A percentile compares a stretch with the other conserved stretches of the same genome.
These are phyloP conservation scores for Drosophila multiciliata DNA, from an alignment of 2,888 invertebrate species.

Conservation along the genomic window DNA sequence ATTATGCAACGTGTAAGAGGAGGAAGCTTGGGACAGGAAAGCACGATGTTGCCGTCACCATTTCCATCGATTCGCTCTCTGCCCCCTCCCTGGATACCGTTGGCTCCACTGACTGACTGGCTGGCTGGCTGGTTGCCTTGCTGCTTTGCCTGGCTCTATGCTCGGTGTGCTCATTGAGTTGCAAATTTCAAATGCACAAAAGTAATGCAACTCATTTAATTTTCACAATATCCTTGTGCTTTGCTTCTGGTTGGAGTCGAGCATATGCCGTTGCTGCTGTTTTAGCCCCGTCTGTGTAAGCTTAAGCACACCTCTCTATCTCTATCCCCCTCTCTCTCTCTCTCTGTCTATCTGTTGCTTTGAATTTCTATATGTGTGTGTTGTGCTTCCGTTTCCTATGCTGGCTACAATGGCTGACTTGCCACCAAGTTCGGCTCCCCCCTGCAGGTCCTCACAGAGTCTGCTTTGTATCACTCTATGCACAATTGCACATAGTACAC, in stretches of 20 bases:
- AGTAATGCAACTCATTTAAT: slow-evolving; percentile 81
- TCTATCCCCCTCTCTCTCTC: slow-evolving; percentile 13
- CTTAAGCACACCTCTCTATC: slow-evolving; percentile 14
- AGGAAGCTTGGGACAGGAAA: slow-evolving; percentile 63
- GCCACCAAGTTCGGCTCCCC: slow-evolving; percentile 35
- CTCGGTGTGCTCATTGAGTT: slow-evolving; percentile 74
- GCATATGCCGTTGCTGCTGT: slow-evolving; percentile 56
- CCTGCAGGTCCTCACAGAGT: slow-evolving; percentile 17
- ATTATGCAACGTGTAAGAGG: slow-evolving; percentile 69
- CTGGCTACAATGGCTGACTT: slow-evolving; percentile 63
- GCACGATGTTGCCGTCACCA: slow-evolving; percentile 52
- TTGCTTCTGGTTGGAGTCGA: slow-evolving; percentile 56
- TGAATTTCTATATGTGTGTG: slow-evolving; percentile 25
- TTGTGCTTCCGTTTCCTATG: slow-evolving; percentile 70
- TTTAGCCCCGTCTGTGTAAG: slow-evolving; percentile 11
- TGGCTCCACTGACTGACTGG: slow-evolving; percentile 4
- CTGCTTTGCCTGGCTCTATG: slow-evolving; percentile 13
- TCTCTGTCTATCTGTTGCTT: slow-evolving; percentile 23
- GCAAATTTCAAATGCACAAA: slow-evolving; percentile 80
- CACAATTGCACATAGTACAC: slow-evolving; percentile 73
- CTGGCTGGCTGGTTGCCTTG: background rate
- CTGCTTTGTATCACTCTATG: slow-evolving; percentile 72
- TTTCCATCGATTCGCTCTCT: slow-evolving; percentile 23
- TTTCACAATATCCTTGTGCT: slow-evolving; percentile 80
- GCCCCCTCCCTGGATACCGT: slow-evolving; percentile 16